phyloP scores from a whole-genome alignment of 2,888 invertebrate species.

The Helobdella robusta region DNA sequence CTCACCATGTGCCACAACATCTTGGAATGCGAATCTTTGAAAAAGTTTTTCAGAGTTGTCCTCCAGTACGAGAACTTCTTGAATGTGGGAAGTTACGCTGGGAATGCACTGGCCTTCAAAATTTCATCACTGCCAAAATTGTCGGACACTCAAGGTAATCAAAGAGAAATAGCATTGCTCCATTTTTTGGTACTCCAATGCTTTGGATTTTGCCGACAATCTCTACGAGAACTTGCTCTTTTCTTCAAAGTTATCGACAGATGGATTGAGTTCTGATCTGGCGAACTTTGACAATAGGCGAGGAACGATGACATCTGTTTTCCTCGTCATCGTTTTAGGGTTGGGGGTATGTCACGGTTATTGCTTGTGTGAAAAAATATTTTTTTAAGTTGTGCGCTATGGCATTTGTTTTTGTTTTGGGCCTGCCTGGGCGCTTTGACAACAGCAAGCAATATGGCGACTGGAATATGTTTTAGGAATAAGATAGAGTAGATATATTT shows the following conservation, averaged over 20 bases:
- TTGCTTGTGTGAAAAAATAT: too few species aligned
- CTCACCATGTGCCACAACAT: constrained; percentile 72
- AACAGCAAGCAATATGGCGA: too few species aligned
- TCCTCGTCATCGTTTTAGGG: too few species aligned
- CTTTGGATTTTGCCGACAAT: constrained; percentile 48
- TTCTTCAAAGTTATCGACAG: constrained; percentile 62
- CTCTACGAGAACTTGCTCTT: constrained; percentile 38
- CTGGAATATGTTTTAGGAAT: too few species aligned
- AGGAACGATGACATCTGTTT: too few species aligned
- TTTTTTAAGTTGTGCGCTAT: too few species aligned
- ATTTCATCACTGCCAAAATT: constrained; percentile 82
- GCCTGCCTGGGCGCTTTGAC: too few species aligned
- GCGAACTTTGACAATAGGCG: too few species aligned
- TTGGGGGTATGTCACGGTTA: too few species aligned
- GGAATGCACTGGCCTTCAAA: constrained; percentile 92
- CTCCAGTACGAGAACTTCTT: constrained; percentile 91
- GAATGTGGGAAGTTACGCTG: constrained; percentile 90
- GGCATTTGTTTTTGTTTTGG: too few species aligned
- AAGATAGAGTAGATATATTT: too few species aligned
- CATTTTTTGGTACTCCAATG: constrained; percentile 70
- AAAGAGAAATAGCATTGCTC: constrained; percentile 87
- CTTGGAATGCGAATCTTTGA: constrained; percentile 59
- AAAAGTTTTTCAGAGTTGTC: constrained; percentile 85
- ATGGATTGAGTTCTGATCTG: constrained; percentile 78
- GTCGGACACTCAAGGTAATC: constrained; percentile 87